Evolutionary conservation across 37 sponge, comb jelly and placozoan genomes (phyloP).

Genomic region (Bolinopsis microptera): DNA sequence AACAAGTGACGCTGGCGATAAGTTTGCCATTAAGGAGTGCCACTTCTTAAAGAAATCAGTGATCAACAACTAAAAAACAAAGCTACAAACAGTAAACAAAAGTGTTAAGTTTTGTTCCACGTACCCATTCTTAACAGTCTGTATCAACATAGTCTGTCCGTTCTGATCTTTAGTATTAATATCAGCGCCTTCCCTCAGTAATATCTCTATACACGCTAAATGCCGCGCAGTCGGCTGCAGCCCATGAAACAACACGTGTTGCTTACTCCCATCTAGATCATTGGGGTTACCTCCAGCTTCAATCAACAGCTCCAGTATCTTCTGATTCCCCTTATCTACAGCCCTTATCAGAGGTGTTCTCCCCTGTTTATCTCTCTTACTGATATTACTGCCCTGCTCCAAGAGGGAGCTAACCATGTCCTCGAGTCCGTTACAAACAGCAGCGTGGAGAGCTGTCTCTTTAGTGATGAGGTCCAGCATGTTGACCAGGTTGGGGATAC

Average conservation of each 20-base stretch:
- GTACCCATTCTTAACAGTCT: conserved; percentile 21
- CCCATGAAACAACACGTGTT: conserved; percentile 34
- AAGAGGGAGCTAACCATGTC: conserved; percentile 60
- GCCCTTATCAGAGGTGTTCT: conserved; percentile 38
- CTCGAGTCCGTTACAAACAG: conserved; percentile 61
- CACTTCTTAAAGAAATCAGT: no score
- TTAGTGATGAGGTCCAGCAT: conserved; percentile 32
- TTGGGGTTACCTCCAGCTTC: conserved; percentile 61
- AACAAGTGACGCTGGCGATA: no score
- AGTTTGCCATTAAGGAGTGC: no score
- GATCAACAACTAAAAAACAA: no score
- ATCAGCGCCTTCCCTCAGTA: conserved; percentile 37
- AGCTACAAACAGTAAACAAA: no score
- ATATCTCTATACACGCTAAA: conserved; percentile 30
- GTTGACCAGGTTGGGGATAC: conserved; percentile 60
- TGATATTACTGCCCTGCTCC: conserved; percentile 64
- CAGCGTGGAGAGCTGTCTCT: conserved; percentile 57
- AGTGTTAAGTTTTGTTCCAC: no score
- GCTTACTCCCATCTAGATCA: not conserved
- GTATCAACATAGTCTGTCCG: conserved; percentile 47
- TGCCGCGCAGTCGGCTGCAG: conserved; percentile 33
- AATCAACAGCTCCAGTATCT: conserved; percentile 46
- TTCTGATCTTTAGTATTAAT: conserved; percentile 48
- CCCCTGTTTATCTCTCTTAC: conserved; percentile 56
- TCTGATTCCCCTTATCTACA: conserved; percentile 61